Conservation (phyloP, 1,140 invertebrate species). For the Heliconius hermathena region DNA sequence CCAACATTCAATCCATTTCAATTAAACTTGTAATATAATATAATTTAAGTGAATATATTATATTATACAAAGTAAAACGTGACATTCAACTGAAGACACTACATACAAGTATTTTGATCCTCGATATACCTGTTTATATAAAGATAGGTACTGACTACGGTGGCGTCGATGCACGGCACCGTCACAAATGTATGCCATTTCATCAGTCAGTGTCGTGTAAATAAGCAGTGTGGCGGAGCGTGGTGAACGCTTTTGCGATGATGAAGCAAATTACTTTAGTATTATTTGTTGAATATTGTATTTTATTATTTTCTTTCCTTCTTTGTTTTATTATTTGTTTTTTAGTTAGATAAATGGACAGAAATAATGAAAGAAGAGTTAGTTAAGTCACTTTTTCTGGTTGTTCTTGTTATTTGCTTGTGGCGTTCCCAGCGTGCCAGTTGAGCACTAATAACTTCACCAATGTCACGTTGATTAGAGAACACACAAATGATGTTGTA, state of each 20-base stretch:
- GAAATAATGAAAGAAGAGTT: no score
- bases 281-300: background rate
- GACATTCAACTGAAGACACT: background rate
- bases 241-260: slow-evolving; percentile 4
- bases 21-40: no score
- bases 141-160: background rate
- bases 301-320: background rate
- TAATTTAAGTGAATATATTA: background rate
- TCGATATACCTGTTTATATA: background rate
- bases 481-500: no score
- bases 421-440: no score
- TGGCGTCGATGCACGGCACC: slow-evolving; percentile 10
- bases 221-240: slow-evolving; percentile 17
- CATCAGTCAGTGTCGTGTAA: slow-evolving; percentile 23
- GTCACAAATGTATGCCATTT: slow-evolving; percentile 20
- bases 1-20: no score
- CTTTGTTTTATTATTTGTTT: background rate
- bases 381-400: no score
- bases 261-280: slow-evolving; percentile 1
- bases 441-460: no score
- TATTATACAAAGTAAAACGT: background rate
- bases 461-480: no score
- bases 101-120: background rate
- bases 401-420: no score
- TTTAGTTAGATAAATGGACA: no score